Percentiles rank a stretch among this genome's conserved stretches.
Conservation (phyloP, 1,140 invertebrate genomes). For the Magallana gigas region DNA sequence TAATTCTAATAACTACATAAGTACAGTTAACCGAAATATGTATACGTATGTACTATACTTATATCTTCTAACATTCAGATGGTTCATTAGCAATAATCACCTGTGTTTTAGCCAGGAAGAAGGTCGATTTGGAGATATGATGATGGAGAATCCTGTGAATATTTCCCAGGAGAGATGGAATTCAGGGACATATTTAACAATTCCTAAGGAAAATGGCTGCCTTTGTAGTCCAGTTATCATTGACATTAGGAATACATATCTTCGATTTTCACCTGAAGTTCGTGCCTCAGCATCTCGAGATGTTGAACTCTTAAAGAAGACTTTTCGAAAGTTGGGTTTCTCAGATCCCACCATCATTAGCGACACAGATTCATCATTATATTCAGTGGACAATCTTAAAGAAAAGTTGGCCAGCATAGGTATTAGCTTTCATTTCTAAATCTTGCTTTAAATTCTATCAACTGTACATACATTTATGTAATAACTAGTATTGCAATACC, state of each 20-base stretch:
- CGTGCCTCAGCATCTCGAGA: neutral
- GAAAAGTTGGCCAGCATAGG: neutral
- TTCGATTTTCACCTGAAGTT: neutral
- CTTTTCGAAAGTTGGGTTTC: neutral
- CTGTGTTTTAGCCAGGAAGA: too few relatives aligned
- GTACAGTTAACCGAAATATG: too few relatives aligned
- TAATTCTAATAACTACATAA: too few relatives aligned
- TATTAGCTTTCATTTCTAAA: neutral
- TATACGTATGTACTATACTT: too few relatives aligned
- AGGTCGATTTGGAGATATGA: too few relatives aligned
- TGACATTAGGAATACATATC: neutral
- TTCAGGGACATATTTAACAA: neutral
- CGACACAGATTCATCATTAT: neutral
- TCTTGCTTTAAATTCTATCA: too few relatives aligned
- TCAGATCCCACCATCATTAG: neutral
- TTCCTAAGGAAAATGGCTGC: neutral
- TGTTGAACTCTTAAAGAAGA: neutral
- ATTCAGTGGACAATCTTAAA: neutral
- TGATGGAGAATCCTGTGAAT: too few relatives aligned
- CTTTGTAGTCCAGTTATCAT: neutral
- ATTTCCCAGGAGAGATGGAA: too few relatives aligned
- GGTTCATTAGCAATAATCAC: too few relatives aligned
- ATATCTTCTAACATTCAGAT: too few relatives aligned
- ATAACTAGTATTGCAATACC: too few relatives aligned
- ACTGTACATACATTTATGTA: too few relatives aligned